Base-by-base conservation (phyloP, 2,888 invertebrate species). In the Siphonodentalium dalli region DNA sequence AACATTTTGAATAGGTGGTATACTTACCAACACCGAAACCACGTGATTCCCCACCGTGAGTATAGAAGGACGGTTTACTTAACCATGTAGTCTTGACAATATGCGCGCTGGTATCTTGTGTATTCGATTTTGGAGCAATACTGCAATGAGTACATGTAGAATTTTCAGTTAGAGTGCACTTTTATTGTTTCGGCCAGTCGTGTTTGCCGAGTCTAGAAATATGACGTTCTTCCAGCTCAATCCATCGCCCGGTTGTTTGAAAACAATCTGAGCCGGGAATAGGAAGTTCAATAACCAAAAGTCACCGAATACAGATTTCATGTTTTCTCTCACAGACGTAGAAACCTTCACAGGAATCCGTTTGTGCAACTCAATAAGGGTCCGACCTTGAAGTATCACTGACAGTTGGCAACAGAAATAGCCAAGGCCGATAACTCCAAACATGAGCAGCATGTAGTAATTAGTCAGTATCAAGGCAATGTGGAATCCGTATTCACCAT, bases 231-330 rank as follows among this genome's bases (percentile, higher is more conserved):
- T 63, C 65, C 68, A 73, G 8, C 44, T 46, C 1, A 56, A 57
- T 0, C 73, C 73, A 40, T 71, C 68, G 7, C 62, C 62, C 23
- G 45, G 50, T 51, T 71, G 72, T 31, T 63, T 61, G 35, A 72
- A 68, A 1, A 74, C 26, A 6, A 69, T 54, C 37, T 65, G 65
- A 49, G 68, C 66, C 0, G 74, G 74, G 49, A 72, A 68, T 2
- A 74, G 26, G 40, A 74, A 72, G 51, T 71, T 74, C 6, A 72
- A 39, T 13, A 37, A 45, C 72, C 74, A 72, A 47, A 64, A 72
- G 28, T 68, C 68, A 24, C 74, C 74, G 51, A 74, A 74, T 11
- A 72, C 71, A 15, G 68, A 65, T 20, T 58, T 52, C 18, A 71
- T 50, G 45, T 71, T 74, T 24, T 63, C 48, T 23, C 46, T 56